These are phyloP conservation scores for Diuraphis noxia DNA, from an alignment of 1,140 invertebrate genomes.

Conservation along the genomic window DNA sequence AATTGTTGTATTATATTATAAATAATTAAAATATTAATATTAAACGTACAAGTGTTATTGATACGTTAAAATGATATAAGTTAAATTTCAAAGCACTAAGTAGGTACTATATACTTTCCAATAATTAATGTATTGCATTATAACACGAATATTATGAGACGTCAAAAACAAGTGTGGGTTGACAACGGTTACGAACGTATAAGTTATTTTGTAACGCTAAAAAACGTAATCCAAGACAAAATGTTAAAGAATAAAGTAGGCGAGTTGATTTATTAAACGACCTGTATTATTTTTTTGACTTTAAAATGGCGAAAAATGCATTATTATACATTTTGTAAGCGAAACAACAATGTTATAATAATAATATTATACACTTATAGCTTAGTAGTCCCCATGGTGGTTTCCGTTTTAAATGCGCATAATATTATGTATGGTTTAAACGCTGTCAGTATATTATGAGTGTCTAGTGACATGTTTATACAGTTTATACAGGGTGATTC, in stretches of 20 bases:
- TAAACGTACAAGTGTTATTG: neutral
- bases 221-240: neutral
- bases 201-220: neutral
- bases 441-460: neutral
- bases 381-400: neutral
- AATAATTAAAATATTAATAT: neutral
- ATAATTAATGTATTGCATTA: conserved; percentile 3
- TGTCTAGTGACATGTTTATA: no score
- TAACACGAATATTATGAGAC: neutral
- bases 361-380: neutral
- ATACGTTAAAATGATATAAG: neutral
- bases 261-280: neutral
- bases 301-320: neutral
- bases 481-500: neutral
- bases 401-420: neutral
- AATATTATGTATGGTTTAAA: neutral
- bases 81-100: neutral
- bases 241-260: neutral
- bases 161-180: neutral
- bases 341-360: neutral
- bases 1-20: neutral
- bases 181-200: neutral
- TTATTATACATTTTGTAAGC: neutral
- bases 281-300: neutral
- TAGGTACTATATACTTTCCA: no score